Base-by-base conservation (phyloP, 1,140 invertebrate genomes). In the Uloborus diversus region DNA sequence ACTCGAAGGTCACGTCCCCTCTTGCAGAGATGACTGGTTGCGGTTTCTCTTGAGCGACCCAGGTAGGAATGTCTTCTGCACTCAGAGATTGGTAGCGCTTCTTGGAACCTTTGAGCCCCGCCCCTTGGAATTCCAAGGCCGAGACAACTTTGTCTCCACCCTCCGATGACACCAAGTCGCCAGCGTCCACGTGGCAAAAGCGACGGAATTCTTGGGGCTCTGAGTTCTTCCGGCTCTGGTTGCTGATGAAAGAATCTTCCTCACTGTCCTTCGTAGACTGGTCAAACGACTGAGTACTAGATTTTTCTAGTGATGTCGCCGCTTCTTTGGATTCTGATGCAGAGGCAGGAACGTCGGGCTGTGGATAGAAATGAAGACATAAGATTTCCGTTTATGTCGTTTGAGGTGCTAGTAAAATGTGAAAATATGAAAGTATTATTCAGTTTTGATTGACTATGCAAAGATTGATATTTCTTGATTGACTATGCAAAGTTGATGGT, bases 11-110 rank as follows among this genome's bases (percentile, higher is more conserved):
- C 3, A 79, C 76, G 33, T 68, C 76, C 3, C 76, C 76, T 33
- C 33, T 68, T 5, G 30, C 76, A 13, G 76, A 79, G 25, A 79
- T 79, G 7, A 79, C 65, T 17, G 76, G 64, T 11, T 79, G 51
- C 3, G 76, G 76, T 35, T 79, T 79, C 37, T 79, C 76, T 28
- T 79, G 76, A 7, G 76, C 76, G 7, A 79, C 76, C 76, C 76
- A 79, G 3, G 76, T 79, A 2, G 76, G 76, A n/a, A 79, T 79
- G 13, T 79, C 76, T 35, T 79, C 76, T 20, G 76, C 76, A 57
- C 76, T 79, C 13, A 79, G n/a, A 0, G 76, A 79, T 14, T 79
- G 76, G 30, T 79, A 79, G n/a, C 56, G 37, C 9, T 79, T 79
- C 37, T 69, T 57, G 5, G 76, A 32, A 17, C 23, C 35, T 49